Percentiles rank a stretch among this genome's conserved stretches.
These are phyloP conservation scores for Ascidia mentula DNA, from an alignment of 23 tunicate genomes.

Conservation along the genomic window DNA sequence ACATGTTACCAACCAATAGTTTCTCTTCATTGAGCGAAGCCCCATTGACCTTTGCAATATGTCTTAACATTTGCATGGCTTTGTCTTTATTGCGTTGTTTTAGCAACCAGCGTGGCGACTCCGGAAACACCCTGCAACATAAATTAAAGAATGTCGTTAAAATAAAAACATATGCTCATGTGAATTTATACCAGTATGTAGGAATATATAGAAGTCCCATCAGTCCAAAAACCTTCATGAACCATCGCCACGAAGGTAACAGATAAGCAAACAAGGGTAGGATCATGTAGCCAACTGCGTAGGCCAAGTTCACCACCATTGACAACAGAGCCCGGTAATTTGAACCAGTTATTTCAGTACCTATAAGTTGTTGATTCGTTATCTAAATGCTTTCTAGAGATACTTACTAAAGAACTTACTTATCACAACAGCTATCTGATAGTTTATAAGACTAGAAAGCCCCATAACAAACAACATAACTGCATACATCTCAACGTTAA, in stretches of 20 bases:
- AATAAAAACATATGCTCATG: too few relatives aligned
- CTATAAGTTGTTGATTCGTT: too few relatives aligned
- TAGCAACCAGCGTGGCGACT: neutral
- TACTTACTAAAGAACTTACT: neutral
- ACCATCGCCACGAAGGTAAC: slow-evolving; percentile 26
- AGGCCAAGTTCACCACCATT: neutral
- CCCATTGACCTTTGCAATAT: neutral
- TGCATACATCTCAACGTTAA: slow-evolving; percentile 1
- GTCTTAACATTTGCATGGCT: neutral
- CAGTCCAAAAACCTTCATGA: neutral
- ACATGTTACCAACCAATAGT: neutral
- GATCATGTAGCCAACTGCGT: slow-evolving; percentile 38
- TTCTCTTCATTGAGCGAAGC: neutral
- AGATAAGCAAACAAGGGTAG: slow-evolving; percentile 36
- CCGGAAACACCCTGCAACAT: slow-evolving; percentile 6
- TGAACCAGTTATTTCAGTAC: neutral
- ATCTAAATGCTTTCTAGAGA: too few relatives aligned
- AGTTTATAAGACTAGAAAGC: slow-evolving; percentile 8
- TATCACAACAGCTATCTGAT: neutral
- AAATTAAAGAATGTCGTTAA: too few relatives aligned
- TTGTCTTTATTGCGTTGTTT: neutral
- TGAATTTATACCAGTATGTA: neutral
- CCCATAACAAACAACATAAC: slow-evolving; percentile 16
- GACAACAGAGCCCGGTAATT: neutral
- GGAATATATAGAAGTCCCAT: neutral